Percentiles rank a stretch among this genome's conserved stretches.
phyloP scores from a whole-genome alignment of 1,140 invertebrate species.

The Pseudomyrmex pallidus region DNA sequence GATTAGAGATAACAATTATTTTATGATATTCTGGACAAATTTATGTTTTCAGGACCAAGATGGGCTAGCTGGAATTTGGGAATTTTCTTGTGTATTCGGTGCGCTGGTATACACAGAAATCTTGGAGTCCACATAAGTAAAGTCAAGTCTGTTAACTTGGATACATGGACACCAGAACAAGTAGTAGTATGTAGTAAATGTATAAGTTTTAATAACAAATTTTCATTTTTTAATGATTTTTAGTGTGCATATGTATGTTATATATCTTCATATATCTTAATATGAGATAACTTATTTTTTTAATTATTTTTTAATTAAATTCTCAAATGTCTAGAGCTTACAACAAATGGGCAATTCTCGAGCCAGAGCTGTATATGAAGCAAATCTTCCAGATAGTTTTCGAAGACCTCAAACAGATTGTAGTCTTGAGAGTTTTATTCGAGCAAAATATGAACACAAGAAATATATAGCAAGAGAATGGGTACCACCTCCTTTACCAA shows the following conservation, averaged over 20 bases:
- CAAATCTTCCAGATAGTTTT: slow-evolving; percentile 97
- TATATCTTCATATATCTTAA: too few species aligned
- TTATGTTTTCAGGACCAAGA: slow-evolving; percentile 92
- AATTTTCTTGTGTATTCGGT: slow-evolving; percentile 98
- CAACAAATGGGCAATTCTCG: slow-evolving; percentile 99
- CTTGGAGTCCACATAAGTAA: slow-evolving; percentile 99
- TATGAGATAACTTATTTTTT: too few species aligned
- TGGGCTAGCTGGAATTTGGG: slow-evolving; percentile 99
- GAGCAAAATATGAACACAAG: slow-evolving; percentile 99
- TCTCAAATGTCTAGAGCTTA: slow-evolving; percentile 88
- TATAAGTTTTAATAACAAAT: neutral
- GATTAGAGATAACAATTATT: slow-evolving; percentile 17
- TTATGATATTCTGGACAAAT: neutral
- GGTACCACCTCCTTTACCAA: slow-evolving; percentile 94
- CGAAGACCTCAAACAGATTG: slow-evolving; percentile 97
- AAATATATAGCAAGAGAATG: slow-evolving; percentile 99
- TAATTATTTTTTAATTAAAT: neutral
- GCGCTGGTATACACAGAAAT: slow-evolving; percentile 99
- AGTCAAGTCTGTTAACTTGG: slow-evolving; percentile 99
- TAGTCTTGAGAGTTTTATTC: slow-evolving; percentile 96
- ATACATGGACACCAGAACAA: slow-evolving; percentile 99
- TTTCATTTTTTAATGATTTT: slow-evolving; percentile 2
- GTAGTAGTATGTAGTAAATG: slow-evolving; percentile 88
- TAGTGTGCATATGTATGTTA: neutral
- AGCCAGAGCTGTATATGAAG: slow-evolving; percentile 98